Base-by-base conservation (phyloP, 2,113 vertebrate species). In the Heterotis niloticus region DNA sequence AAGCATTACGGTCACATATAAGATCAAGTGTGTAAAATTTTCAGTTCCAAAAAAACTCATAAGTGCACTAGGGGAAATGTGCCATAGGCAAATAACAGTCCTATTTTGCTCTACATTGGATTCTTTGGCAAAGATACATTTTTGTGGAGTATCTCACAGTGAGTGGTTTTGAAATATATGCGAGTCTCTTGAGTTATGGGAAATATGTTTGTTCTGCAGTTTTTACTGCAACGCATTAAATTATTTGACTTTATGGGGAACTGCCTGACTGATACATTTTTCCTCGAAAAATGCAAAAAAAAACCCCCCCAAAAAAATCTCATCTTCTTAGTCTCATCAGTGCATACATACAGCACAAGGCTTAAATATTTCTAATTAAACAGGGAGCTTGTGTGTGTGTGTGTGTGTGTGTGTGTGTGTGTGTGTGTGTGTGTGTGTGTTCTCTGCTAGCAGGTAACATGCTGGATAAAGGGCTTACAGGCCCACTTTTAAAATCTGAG, bases 1-100 rank as follows among this genome's bases (percentile, higher is more conserved):
- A 16, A 74, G 71, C 23, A 14, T 74, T 74, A 74, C 71, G 57
- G 72, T 74, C 72, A 74, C 26, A 54, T 52, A 52, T n/a, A 60
- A 74, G 72, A 56, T 59, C 52, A 74, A 54, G 52, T 29, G n/a
- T 74, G 26, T 52, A 57, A 74, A 28, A 74, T 74, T 28, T 74
- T 74, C 72, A 74, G 26, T 26, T 16, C n/a, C 54, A 74, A 74
- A 74, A 23, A 74, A 74, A 74, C 54, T 18, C 52, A 74, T 9
- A 20, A 34, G n/a, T 52, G 69, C 69, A 52, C n/a, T 34, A 51
- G 34, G 34, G 44, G 54, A 14, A 59, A 28, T 74, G 14, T 59
- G 23, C 72, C 72, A 74, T 23, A 23, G 72, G 72, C 54, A 59
- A 54, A 26, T 57, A 59, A 59, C 72, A 74, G n/a, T 28, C 52